Evolutionary conservation across 2,888 invertebrate genomes (phyloP).

Genomic region (Augiades crinisus): DNA sequence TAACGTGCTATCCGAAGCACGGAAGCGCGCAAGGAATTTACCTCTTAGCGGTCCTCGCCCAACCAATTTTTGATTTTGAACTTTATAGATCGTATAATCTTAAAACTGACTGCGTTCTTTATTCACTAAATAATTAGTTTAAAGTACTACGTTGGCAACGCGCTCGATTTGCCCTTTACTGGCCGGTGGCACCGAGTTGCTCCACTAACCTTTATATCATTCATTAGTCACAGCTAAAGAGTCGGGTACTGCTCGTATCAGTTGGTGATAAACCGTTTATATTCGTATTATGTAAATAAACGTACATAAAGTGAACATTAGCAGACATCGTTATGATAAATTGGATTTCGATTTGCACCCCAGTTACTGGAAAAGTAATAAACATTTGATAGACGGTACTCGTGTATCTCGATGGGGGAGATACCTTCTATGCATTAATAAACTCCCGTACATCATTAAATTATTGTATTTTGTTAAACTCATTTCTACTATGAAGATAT

Average conservation of each 20-base stretch:
- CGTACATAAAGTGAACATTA: conserved; percentile 18
- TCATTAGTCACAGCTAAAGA: conserved; percentile 27
- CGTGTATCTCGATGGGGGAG: neutral
- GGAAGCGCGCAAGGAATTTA: too few species aligned
- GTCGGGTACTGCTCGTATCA: conserved; percentile 22
- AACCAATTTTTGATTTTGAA: too few species aligned
- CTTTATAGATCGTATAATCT: too few species aligned
- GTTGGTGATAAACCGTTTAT: conserved; percentile 26
- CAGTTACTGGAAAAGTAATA: neutral
- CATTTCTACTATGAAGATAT: too few species aligned
- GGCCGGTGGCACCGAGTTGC: conserved; percentile 40
- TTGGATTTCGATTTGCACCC: conserved; percentile 11
- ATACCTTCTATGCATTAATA: too few species aligned
- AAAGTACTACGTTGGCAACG: conserved; percentile 6
- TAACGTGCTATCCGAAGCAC: too few species aligned
- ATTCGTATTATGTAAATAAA: conserved; percentile 25
- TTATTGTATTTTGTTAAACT: too few species aligned
- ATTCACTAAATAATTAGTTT: neutral
- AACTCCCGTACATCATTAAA: too few species aligned
- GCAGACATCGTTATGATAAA: conserved; percentile 14
- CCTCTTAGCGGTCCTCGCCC: too few species aligned
- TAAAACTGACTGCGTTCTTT: too few species aligned
- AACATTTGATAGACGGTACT: too few species aligned
- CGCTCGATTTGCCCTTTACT: conserved; percentile 26
- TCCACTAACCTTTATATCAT: conserved; percentile 61